Base-by-base conservation (phyloP, 2,113 vertebrate genomes). In the Labeo rohita region DNA sequence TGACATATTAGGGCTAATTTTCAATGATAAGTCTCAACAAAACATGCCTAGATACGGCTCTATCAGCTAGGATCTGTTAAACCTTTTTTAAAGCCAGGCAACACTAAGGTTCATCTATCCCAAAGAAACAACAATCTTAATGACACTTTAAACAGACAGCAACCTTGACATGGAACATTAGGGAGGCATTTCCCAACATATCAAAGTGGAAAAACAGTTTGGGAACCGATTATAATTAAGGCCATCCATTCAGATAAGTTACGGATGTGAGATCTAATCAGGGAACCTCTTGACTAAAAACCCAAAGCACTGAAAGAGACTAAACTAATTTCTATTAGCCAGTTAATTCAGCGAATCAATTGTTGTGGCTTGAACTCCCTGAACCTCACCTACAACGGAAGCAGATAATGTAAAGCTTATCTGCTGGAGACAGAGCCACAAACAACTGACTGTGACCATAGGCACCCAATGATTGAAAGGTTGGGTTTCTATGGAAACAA, bases 401-500 rank as follows among this genome's bases (percentile, higher is more conserved):
- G 68, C 34, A 84, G 36, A 74, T n/a, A 56, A 84, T 73, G 68
- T 52, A 52, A 73, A 72, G 21, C 68, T 73, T 73, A 73, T 84
- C 82, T 82, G 28, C 65, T 70, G 23, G 36, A 82, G 80, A 73
- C 82, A 45, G 77, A 63, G n/a, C 21, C 66, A 56, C 59, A 52
- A 66, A 85, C 21, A 52, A 39, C 39, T 73, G 49, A 80, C 68
- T 82, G 28, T 52, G 49, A 74, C 79, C 68, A 75, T 39, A 75
- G 49, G 49, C 77, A 82, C 80, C 43, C 79, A 39, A 54, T 18
- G 52, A 56, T 10, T 45, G 34, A 45, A 68, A 52, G 63, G 28
- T 52, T 39, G 23, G 11, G 81, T 87, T 84, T 79, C 86, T 84
- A 59, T 87, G 83, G 83, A 74, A 87, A 85, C 86, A 80, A 73